A percentile compares a stretch with the other conserved stretches of the same genome.
These are phyloP conservation scores for Holothuria scabra DNA, from an alignment of 53 echinoderm and acorn worm species.

Conservation along the genomic window DNA sequence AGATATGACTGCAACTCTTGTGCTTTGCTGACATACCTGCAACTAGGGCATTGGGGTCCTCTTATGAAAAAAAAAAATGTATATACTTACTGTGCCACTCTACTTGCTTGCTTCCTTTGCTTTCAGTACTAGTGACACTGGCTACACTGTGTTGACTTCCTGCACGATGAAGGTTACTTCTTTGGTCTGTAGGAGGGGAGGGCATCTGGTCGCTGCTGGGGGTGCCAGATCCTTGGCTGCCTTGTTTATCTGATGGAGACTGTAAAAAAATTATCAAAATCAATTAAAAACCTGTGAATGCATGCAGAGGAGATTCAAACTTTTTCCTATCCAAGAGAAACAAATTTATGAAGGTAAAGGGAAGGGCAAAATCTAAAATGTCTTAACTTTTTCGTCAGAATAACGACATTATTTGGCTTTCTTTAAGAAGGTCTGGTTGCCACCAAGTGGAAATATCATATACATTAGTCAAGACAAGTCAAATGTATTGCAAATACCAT, in stretches of 20 bases:
- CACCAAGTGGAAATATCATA: no score
- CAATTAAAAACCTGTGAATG: not conserved
- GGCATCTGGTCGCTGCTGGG: slow-evolving; percentile 2
- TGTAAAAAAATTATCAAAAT: not conserved
- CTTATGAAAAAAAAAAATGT: not conserved
- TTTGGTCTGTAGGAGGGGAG: slow-evolving; percentile 61
- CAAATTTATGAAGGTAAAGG: no score
- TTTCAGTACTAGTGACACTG: slow-evolving; percentile 88
- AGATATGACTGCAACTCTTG: no score
- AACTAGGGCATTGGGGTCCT: no score
- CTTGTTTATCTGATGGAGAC: slow-evolving; percentile 21
- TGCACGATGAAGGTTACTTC: slow-evolving; percentile 64
- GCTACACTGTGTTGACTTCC: slow-evolving; percentile 96
- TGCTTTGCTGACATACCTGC: no score
- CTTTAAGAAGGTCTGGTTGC: no score
- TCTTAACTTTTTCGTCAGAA: no score
- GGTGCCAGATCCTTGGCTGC: slow-evolving; percentile 19
- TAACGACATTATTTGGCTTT: no score
- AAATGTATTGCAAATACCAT: no score
- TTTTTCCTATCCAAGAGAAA: no score
- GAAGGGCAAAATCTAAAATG: no score
- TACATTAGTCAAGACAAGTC: no score
- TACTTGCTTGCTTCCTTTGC: slow-evolving; percentile 74
- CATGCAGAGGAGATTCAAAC: not conserved
- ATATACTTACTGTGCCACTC: slow-evolving; percentile 79